phyloP scores from a whole-genome alignment of 2,113 vertebrate genomes.

The Chitala chitala region DNA sequence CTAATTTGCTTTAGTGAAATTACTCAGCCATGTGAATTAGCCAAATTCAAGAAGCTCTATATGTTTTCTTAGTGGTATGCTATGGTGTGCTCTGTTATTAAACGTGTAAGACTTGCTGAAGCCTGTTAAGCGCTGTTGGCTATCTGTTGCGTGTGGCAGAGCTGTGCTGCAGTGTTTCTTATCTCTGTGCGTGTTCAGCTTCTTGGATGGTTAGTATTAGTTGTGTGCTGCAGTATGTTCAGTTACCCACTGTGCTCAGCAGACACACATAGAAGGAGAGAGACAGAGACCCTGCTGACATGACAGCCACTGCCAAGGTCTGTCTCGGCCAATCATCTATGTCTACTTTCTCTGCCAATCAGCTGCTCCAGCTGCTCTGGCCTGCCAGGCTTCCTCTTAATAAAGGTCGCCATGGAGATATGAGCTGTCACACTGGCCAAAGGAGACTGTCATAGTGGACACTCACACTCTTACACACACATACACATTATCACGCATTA shows the following conservation, averaged over 20 bases:
- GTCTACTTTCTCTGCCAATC: slow-evolving; percentile 43
- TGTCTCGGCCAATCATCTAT: slow-evolving; percentile 36
- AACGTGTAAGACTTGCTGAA: background rate
- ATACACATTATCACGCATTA: slow-evolving; percentile 11
- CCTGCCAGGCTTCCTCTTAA: slow-evolving; percentile 43
- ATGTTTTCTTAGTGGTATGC: background rate
- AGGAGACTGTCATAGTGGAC: slow-evolving; percentile 26
- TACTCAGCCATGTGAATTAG: too few relatives aligned
- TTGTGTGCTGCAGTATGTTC: slow-evolving; percentile 12
- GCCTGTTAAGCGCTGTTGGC: background rate
- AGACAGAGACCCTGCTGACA: slow-evolving; percentile 31
- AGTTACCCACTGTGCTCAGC: slow-evolving; percentile 13
- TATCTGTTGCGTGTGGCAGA: background rate
- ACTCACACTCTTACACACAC: slow-evolving; percentile 23
- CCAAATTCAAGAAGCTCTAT: too few relatives aligned
- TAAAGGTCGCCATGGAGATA: slow-evolving; percentile 50
- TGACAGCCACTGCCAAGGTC: slow-evolving; percentile 39
- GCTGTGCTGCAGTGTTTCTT: slow-evolving; percentile 9
- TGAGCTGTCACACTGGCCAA: slow-evolving; percentile 39
- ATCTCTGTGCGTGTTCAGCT: background rate
- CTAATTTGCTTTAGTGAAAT: background rate
- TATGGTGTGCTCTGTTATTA: background rate
- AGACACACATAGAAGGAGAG: slow-evolving; percentile 19
- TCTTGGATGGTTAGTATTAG: slow-evolving; percentile 4
- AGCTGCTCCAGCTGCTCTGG: slow-evolving; percentile 45